phyloP scores from a whole-genome alignment of 2,113 vertebrate genomes.

The Collichthys lucidus region DNA sequence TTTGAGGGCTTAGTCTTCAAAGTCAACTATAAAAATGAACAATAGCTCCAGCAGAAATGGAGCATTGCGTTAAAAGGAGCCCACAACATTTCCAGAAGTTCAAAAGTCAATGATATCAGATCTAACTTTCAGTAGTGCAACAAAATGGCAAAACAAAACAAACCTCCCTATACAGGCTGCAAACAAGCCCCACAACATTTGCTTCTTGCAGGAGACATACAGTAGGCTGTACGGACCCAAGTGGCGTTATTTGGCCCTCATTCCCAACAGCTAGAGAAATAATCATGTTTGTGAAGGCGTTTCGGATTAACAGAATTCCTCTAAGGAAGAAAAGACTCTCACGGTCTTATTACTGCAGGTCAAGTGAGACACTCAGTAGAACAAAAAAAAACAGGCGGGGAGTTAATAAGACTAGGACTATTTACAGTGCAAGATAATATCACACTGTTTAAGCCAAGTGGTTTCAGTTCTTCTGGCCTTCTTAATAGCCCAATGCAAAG shows the following conservation, averaged over 20 bases:
- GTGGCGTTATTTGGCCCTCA: conserved; percentile 20
- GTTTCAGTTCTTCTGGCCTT: conserved; percentile 25
- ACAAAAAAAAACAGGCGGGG: conserved; percentile 11
- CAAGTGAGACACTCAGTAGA: conserved; percentile 26
- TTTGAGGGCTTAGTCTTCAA: neutral
- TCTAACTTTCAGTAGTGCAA: neutral
- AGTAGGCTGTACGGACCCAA: conserved; percentile 4
- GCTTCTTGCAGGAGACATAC: neutral
- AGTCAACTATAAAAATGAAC: neutral
- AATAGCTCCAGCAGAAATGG: neutral
- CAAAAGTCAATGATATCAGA: neutral
- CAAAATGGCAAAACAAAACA: conserved; percentile 5
- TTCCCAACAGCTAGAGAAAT: conserved; percentile 41
- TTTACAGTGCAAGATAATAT: conserved; percentile 38
- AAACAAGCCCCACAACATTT: neutral
- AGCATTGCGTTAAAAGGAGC: neutral
- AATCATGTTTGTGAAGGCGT: conserved; percentile 47
- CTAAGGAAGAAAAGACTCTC: conserved; percentile 54
- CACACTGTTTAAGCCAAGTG: neutral
- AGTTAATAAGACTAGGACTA: conserved; percentile 24
- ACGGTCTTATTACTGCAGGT: conserved; percentile 36
- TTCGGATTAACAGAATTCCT: conserved; percentile 50
- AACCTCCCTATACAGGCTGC: conserved; percentile 10
- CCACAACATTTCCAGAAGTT: neutral
- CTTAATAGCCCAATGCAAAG: neutral